Base-by-base conservation (phyloP, 2,113 vertebrate genomes). In the Macheiramphus alcinus region DNA sequence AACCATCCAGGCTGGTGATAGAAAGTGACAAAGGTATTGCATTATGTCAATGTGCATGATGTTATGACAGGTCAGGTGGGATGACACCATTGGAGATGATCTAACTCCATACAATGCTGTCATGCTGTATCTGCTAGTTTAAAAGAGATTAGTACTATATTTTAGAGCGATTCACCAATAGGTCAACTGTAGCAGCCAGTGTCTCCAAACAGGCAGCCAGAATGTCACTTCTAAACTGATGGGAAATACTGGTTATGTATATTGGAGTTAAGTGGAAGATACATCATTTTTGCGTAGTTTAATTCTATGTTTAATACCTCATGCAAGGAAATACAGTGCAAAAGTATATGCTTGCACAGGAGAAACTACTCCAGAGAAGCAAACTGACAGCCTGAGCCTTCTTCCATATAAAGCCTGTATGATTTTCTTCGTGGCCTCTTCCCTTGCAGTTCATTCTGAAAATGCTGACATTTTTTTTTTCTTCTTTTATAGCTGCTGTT, bases 271-370 rank as follows among this genome's bases (percentile, higher is more conserved):
- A 58, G 48, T 25, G 36, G 52, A 52, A 62, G 5, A 7, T 3
- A 2, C 0, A 5, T 7, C 0, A 34, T 29, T 76, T 83, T 9
- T 8, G 18, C 62, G 10, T 13, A 23, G 53, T 31, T 82, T n/a
- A 71, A 56, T 76, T 66, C 34, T n/a, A 21, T 16, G 16, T 62
- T 74, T 79, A 66, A 12, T 10, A 6, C 3, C n/a, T 62, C 8
- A 0, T 23, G 26, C 34, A 55, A 70, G 63, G 45, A 50, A 56
- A 53, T 27, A 52, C 17, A 50, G 25, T 48, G 14, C 38, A 82
- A 59, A 83, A 43, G 22, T 8, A 4, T 12, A 19, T 23, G 4
- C 11, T 59, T 47, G 34, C 16, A 47, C 31, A 63, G 25, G 25
- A 62, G 8, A 0, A 10, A 19, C 18, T 4, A 5, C 15, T 81